Percentiles rank a stretch among this genome's conserved stretches.
Conservation (phyloP, 1,140 invertebrate species). For the Goniozus legneri region DNA sequence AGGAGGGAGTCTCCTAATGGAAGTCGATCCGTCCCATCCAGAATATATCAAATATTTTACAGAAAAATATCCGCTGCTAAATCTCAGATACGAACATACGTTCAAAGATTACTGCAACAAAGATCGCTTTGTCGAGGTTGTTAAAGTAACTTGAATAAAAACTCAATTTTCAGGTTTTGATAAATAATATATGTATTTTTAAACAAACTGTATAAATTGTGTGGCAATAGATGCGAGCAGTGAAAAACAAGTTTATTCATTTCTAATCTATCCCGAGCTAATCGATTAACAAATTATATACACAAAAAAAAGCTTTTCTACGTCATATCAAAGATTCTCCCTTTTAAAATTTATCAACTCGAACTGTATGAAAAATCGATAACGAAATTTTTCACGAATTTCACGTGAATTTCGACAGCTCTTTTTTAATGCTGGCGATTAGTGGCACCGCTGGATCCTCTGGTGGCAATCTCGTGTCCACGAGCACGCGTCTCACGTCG, state of each 20-base stretch:
- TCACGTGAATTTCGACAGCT: constrained; percentile 55
- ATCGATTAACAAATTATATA: too few relatives aligned
- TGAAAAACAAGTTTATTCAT: too few relatives aligned
- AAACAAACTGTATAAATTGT: too few relatives aligned
- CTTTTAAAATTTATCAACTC: too few relatives aligned
- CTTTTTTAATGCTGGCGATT: constrained; percentile 62
- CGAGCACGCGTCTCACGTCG: constrained; percentile 50
- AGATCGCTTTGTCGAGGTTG: constrained; percentile 59
- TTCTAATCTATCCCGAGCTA: too few relatives aligned
- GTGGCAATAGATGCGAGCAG: too few relatives aligned
- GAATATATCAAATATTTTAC: constrained; percentile 53
- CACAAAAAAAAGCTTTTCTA: too few relatives aligned
- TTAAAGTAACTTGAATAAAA: constrained; percentile 40
- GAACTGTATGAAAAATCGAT: too few relatives aligned
- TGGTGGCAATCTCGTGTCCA: constrained; percentile 50
- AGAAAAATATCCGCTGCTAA: constrained; percentile 43
- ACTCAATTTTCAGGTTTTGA: too few relatives aligned
- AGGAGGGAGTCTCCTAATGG: constrained; percentile 57
- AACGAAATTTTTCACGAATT: too few relatives aligned
- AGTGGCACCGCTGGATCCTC: constrained; percentile 64
- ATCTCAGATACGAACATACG: constrained; percentile 48
- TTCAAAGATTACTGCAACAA: constrained; percentile 59
- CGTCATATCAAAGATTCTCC: too few relatives aligned
- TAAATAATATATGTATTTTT: too few relatives aligned
- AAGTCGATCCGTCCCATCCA: constrained; percentile 59